A percentile compares a stretch with the other conserved stretches of the same genome.
phyloP scores from a whole-genome alignment of 2,888 invertebrate species.

The Eugnorisma glareosa region DNA sequence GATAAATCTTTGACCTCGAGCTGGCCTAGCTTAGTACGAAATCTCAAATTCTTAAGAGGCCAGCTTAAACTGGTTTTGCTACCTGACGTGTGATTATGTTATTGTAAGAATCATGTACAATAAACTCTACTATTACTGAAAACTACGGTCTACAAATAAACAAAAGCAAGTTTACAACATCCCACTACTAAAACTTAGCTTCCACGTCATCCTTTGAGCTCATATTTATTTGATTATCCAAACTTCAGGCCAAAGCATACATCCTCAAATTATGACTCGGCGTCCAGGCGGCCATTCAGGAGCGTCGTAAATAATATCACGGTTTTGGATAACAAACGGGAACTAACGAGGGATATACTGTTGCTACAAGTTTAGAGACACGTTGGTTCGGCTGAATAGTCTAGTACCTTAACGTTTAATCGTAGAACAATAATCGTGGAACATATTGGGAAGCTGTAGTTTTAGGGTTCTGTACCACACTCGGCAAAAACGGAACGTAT shows the following conservation, averaged over 20 bases:
- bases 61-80: background rate
- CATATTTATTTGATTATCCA: slow-evolving; percentile 56
- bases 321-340: slow-evolving; percentile 51
- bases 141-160: slow-evolving; percentile 3
- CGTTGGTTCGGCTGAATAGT: background rate
- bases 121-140: background rate
- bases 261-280: slow-evolving; percentile 46
- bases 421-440: slow-evolving; percentile 5
- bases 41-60: background rate
- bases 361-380: slow-evolving; percentile 33
- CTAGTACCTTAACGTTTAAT: slow-evolving; percentile 2
- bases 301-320: slow-evolving; percentile 60
- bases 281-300: slow-evolving; percentile 30
- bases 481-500: too few species aligned
- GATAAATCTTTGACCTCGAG: background rate
- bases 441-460: background rate
- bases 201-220: slow-evolving; percentile 48
- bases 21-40: background rate
- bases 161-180: background rate
- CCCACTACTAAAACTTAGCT: background rate
- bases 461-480: too few species aligned
- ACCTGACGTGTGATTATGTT: background rate
- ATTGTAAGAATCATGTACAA: background rate
- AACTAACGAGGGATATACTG: slow-evolving; percentile 50
- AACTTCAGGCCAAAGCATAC: slow-evolving; percentile 33